Evolutionary conservation across 2,113 vertebrate genomes (phyloP), one percentile per base, ranked within the genome.

Genomic region (Dermatemys mawii): DNA sequence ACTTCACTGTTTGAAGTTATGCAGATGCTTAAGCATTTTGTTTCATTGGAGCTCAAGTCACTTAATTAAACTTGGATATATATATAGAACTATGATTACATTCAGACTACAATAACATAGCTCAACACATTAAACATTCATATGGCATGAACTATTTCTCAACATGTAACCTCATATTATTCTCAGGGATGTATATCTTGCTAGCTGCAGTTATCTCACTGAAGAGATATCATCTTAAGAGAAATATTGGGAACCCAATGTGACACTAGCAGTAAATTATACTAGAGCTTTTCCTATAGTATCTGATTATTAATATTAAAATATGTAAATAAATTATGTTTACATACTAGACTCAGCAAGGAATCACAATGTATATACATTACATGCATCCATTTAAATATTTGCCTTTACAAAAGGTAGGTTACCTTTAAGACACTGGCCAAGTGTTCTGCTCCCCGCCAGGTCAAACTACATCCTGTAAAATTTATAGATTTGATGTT

Each of bases 351-450:
- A 38, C 9, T 5, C 4, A 51, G n/a, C 50, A n/a, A 49, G 6
- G 29, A 53, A 41, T 41, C 78, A 67, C 24, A 67, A 54, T 13
- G 12, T 12, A 49, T 8, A 76, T 53, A 83, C 26, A 53, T 63
- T 78, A 78, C 55, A 81, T 44, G 73, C 54, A 8, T n/a, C 76
- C 29, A 82, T 54, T 17, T 11, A 50, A 93, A 87, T 7, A 63
- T 5, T 3, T n/a, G 2, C 8, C 78, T 92, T 27, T 46, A 86
- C 84, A 8, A 70, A 76, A 80, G 7, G 11, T 32, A 5, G 4
- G 85, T 38, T 97, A 99, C 99, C 99, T 99, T 99, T 94, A 99
- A 98, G 92, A 99, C 98, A 97, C 97, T 99, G 85, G 98, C 98
- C 96, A 99, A 97, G 86, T 99, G 99, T 96, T 99, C 98, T 32